Evolutionary conservation across 2,113 vertebrate genomes (phyloP), one percentile per base, ranked within the genome.

Genomic region (Platysteira castanea): DNA sequence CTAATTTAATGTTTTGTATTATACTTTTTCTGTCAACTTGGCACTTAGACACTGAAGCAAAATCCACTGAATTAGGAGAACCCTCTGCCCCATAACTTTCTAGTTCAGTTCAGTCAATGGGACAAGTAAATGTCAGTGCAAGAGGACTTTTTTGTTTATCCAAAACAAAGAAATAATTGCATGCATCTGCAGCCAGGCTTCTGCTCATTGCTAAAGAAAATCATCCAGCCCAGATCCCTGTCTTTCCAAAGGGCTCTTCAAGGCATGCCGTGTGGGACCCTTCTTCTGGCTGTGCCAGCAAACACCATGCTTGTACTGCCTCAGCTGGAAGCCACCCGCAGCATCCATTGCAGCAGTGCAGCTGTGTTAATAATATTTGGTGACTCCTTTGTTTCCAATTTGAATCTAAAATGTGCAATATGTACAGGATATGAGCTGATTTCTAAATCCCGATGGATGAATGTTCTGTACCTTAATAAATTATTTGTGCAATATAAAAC

Each of bases 401-500:
- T 84, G 75, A 96, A 84, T 39, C 63, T 87, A 81, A 93, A 65
- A 93, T 88, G 94, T 96, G 88, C 86, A 96, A 93, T 90, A 75
- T 87, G 64, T 71, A 88, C 52, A 95, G 74, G 33, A 96, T 93
- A 87, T 91, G 70, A 96, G 64, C 63, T 96, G 96, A 79, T 56
- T 96, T 96, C 96, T 93, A 89, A 96, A 95, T 96, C 86, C 80
- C 61, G 0, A 13, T 41, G 78, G 88, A 88, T 94, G 91, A 95
- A 97, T 96, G 91, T 96, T 97, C 95, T 87, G 52, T 74, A 90
- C 83, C 78, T 96, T 96, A 81, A 97, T 97, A 97, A 97, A 96
- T 96, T 98, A 96, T 96, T 88, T 96, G 71, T 93, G 83, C 65
- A 79, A 92, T 94, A 73, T 95, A 78, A 90, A 95, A 95, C 41